Evolutionary conservation across 2,113 vertebrate genomes (phyloP), one percentile per base, ranked within the genome.

Genomic region (Sebastes fasciatus): DNA sequence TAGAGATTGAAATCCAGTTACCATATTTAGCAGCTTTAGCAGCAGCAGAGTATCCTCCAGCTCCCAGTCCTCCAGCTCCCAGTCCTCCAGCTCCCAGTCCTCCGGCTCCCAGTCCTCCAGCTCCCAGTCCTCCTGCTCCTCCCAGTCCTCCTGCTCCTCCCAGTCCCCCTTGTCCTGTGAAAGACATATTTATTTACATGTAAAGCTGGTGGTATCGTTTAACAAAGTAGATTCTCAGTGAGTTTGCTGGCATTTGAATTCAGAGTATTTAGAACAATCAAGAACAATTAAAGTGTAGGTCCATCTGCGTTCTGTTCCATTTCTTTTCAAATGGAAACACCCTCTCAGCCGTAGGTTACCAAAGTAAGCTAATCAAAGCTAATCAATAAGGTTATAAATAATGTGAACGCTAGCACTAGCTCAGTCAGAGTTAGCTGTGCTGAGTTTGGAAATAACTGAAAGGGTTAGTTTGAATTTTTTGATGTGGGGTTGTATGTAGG

Each of bases 21-120:
- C 90, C 92, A 82, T 92, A 93, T 90, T 93, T 93, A 48, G 89
- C 89, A 80, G 91, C 91, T 80, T 93, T 93, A 45, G 85, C 77
- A 89, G 89, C 88, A 77, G 88, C 68, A 72, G 74, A 63, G 48
- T 83, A 79, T 72, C 77, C 81, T 80, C 61, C 68, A 7, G 67
- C 68, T 78, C 61, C 68, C 7, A 57, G 55, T 26, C 61, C 81
- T 67, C 84, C 88, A 16, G 34, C 83, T 62, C 69, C 83, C 0
- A 55, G 46, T 63, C 74, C 74, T 79, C 58, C 52, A 4, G 63
- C 75, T 71, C 51, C 61, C 1, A 43, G 54, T 26, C 61, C 81
- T 51, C 84, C 87, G 8, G 60, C 1, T 62, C 69, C 83, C 0
- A 54, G 46, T 62, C 74, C 74, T 79, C 57, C 66, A 5, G 34